Evolutionary conservation across 2,888 invertebrate genomes (phyloP).

Genomic region (Hedya salicella): DNA sequence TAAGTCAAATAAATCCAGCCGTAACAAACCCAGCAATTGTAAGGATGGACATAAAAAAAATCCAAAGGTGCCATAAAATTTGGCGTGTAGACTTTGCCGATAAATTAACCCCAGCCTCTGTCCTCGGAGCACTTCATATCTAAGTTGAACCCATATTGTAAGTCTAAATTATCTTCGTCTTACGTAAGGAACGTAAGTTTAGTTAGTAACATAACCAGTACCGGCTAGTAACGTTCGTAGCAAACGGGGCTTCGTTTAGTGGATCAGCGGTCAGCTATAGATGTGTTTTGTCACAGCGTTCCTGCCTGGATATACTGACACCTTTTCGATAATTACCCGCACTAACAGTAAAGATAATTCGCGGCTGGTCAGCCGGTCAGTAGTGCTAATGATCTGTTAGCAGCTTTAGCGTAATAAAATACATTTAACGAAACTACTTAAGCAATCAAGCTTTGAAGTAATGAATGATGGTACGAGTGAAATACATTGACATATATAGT

Average conservation of each 20-base stretch:
- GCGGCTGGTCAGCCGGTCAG: neutral
- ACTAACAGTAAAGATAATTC: conserved; percentile 32
- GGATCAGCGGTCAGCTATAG: conserved; percentile 69
- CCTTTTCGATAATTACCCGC: conserved; percentile 33
- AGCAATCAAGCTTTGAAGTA: neutral
- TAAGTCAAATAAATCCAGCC: too few relatives aligned
- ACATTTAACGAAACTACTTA: neutral
- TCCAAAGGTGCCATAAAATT: too few relatives aligned
- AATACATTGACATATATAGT: too few relatives aligned
- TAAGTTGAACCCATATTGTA: too few relatives aligned
- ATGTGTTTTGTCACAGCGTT: conserved; percentile 71
- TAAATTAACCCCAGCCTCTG: too few relatives aligned
- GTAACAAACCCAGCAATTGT: too few relatives aligned
- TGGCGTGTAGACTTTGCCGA: too few relatives aligned
- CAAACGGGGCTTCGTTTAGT: conserved; percentile 56
- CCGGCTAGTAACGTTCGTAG: conserved; percentile 12
- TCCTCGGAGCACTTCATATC: too few relatives aligned
- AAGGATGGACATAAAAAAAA: too few relatives aligned
- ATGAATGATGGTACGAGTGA: too few relatives aligned
- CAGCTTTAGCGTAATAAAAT: neutral
- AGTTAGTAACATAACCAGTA: conserved; percentile 48
- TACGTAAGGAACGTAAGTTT: neutral
- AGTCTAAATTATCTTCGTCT: too few relatives aligned
- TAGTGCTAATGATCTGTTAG: neutral
- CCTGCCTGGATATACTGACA: conserved; percentile 48